These are phyloP conservation scores for Ceratosolen solmsi DNA, from an alignment of 1,140 invertebrate species.

Conservation along the genomic window DNA sequence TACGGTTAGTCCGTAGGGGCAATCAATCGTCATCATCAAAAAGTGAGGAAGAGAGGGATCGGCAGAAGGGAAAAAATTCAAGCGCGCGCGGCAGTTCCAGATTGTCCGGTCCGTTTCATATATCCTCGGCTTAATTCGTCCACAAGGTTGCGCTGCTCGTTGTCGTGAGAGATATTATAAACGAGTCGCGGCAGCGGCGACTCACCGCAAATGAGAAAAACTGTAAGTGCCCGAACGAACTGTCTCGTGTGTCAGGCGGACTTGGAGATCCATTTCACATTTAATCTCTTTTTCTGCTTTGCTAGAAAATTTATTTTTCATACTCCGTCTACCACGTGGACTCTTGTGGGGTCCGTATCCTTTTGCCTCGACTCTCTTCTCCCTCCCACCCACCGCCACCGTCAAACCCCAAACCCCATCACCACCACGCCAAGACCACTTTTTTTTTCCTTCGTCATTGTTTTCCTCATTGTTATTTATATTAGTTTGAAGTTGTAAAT, in stretches of 20 bases:
- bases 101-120: slow-evolving; percentile 5
- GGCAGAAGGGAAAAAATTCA: background rate
- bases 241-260: background rate
- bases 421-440: too few species aligned
- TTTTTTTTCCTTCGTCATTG: too few species aligned
- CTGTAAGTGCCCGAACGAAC: slow-evolving; percentile 2
- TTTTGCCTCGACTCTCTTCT: background rate
- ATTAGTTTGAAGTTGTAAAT: too few species aligned
- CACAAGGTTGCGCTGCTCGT: background rate
- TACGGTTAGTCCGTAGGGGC: background rate
- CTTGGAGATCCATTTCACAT: slow-evolving; percentile 22
- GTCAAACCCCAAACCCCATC: too few species aligned
- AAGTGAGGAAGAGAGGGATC: background rate
- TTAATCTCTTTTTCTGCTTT: slow-evolving; percentile 34
- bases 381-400: background rate
- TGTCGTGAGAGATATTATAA: slow-evolving; percentile 4
- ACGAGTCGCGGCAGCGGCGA: background rate
- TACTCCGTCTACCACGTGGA: background rate
- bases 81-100: background rate
- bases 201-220: background rate
- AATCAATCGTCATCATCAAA: slow-evolving; percentile 22
- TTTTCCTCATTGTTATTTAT: too few species aligned
- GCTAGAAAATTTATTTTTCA: slow-evolving; percentile 13
- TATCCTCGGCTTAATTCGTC: too few species aligned
- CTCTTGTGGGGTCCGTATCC: background rate